Evolutionary conservation across 2,888 invertebrate genomes (phyloP), one percentile per base, ranked within the genome.

Genomic region (Chaetogeoica ovagalla): DNA sequence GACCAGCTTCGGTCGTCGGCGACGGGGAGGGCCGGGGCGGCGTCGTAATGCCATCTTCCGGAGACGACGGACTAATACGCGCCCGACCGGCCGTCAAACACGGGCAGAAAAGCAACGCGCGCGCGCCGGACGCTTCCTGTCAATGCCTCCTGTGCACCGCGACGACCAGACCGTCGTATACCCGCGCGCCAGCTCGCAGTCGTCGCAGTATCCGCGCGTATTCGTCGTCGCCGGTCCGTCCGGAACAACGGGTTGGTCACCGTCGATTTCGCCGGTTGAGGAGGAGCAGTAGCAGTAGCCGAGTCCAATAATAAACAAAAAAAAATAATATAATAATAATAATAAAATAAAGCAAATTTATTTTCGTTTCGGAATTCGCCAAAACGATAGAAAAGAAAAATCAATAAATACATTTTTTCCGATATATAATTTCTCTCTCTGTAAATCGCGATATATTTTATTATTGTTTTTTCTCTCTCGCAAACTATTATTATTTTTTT

Each of bases 171-270:
- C 68, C 68, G 52, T n/a, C n/a, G n/a, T n/a, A n/a, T 30, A 30
- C 30, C 30, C 30, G 30, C 30, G 30, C 30, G 30, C 30, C 1
- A 4, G 4, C 2, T 4, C 30, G 4, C 30, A 30, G 2, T 30
- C 30, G 30, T 30, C 43, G 21, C n/a, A 21, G 19, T 52, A 19
- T 17, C 52, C n/a, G 43, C 70, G 30, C 39, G n/a, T 62, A 59
- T 74, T 65, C 55, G 79, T 65, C 55, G 79, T 71, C 70, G 62
- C 30, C 77, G 77, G 79, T 79, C 70, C 70, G 79, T 79, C 70
- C 79, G 79, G 71, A 63, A 70, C 79, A 70, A 63, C 79, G 79
- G 79, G 79, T 79, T 70, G 79, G 79, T 79, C 79, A 79, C 71
- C 48, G 68, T 68, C 68, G 68, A 19, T 43, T 43, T 43, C 43